phyloP scores from a whole-genome alignment of 2,888 invertebrate genomes.

The Thecophora atra region DNA sequence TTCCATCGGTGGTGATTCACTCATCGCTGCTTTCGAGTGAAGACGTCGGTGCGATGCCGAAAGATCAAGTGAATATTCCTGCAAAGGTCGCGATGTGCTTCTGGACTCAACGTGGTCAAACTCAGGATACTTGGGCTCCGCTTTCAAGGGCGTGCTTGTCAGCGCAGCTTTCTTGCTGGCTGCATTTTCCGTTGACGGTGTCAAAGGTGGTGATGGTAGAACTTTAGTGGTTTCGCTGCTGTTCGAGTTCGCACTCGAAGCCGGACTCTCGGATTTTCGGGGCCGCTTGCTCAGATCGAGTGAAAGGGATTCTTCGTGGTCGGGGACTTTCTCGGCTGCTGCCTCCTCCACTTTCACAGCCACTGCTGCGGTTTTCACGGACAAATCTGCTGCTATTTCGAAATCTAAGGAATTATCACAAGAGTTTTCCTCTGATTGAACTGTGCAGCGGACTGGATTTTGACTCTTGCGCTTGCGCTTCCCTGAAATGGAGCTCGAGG shows the following conservation, averaged over 20 bases:
- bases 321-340: not conserved
- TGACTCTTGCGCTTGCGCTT: conserved; percentile 88
- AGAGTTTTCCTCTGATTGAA: conserved; percentile 62
- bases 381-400: conserved; percentile 61
- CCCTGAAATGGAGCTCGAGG: conserved; percentile 66
- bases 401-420: conserved; percentile 64
- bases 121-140: conserved; percentile 51
- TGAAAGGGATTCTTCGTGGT: conserved; percentile 47
- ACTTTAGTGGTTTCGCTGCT: conserved; percentile 59
- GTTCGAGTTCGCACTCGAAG: conserved; percentile 42
- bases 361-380: conserved; percentile 54
- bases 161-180: conserved; percentile 39
- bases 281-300: conserved; percentile 52
- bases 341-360: conserved; percentile 34
- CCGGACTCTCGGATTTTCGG: conserved; percentile 48
- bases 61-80: conserved; percentile 46
- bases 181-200: conserved; percentile 53
- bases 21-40: not conserved
- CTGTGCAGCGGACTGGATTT: conserved; percentile 84
- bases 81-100: not conserved
- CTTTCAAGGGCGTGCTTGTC: conserved; percentile 44
- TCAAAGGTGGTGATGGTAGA: conserved; percentile 63
- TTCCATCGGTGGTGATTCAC: not conserved
- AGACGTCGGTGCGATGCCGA: conserved; percentile 33
- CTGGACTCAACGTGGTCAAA: conserved; percentile 25